These are phyloP conservation scores for Serripes groenlandicus DNA, from an alignment of 2,888 invertebrate genomes.

Conservation along the genomic window DNA sequence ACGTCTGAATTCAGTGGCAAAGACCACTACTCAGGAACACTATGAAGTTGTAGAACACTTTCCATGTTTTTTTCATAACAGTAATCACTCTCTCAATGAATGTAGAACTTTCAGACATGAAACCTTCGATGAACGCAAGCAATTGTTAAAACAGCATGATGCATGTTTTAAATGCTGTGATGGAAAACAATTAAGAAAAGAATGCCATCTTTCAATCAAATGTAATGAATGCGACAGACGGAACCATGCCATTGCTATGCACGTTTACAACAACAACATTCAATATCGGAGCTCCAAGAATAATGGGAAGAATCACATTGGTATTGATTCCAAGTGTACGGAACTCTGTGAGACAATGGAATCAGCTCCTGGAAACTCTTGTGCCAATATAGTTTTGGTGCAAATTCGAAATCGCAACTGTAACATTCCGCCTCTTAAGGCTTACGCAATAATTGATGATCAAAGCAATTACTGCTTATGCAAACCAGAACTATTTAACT, in stretches of 20 bases:
- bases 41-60: too few relatives aligned
- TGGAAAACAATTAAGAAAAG: too few relatives aligned
- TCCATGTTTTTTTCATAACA: too few relatives aligned
- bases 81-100: too few relatives aligned
- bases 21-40: too few relatives aligned
- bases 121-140: too few relatives aligned
- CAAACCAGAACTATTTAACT: slow-evolving; percentile 22
- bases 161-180: too few relatives aligned
- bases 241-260: not conserved
- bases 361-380: slow-evolving; percentile 22
- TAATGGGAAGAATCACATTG: not conserved
- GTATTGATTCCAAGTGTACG: slow-evolving; percentile 24
- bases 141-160: too few relatives aligned
- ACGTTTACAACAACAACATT: not conserved
- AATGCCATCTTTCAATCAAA: not conserved
- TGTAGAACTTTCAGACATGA: too few relatives aligned
- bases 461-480: slow-evolving; percentile 38
- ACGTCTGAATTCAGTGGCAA: too few relatives aligned
- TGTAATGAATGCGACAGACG: slow-evolving; percentile 2
- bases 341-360: slow-evolving; percentile 18
- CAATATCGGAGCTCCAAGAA: not conserved
- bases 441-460: slow-evolving; percentile 43
- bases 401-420: not conserved
- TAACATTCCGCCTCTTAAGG: not conserved
- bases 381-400: slow-evolving; percentile 26